Percentiles rank a stretch among this genome's conserved stretches.
Evolutionary conservation across 2,113 vertebrate genomes (phyloP).

Genomic region (Onychorhynchus coronatus): DNA sequence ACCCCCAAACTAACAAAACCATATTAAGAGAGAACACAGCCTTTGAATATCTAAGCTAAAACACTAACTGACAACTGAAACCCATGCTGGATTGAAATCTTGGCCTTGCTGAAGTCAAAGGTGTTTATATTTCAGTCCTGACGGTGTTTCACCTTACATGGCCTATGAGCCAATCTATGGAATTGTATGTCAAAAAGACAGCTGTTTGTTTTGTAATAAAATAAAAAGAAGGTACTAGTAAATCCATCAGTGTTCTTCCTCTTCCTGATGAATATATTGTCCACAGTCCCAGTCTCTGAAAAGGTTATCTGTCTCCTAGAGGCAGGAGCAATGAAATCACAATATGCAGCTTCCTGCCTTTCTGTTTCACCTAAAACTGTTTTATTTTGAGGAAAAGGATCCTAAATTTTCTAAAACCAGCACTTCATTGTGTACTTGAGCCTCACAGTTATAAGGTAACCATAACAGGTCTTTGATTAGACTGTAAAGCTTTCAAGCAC

Average conservation of each 20-base stretch:
- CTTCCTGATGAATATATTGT: slow-evolving; percentile 19
- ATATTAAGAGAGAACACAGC: not conserved
- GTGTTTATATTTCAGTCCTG: slow-evolving; percentile 4
- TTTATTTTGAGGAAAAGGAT: not conserved
- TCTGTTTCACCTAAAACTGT: not conserved
- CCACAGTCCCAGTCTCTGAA: not conserved
- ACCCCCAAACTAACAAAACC: not conserved
- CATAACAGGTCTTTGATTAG: not conserved
- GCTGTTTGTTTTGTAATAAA: slow-evolving; percentile 57
- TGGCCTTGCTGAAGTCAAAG: not conserved
- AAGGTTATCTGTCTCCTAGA: not conserved
- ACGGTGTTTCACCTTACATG: not conserved
- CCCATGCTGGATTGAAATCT: not conserved
- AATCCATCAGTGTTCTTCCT: slow-evolving; percentile 7
- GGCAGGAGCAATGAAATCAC: not conserved
- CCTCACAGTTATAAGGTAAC: not conserved
- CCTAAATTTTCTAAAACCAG: not conserved
- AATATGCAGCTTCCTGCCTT: not conserved
- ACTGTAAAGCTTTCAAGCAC: not conserved
- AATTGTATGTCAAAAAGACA: slow-evolving; percentile 38
- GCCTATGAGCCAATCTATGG: not conserved
- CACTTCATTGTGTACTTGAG: not conserved
- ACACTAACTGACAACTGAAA: not conserved
- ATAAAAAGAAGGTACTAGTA: slow-evolving; percentile 11
- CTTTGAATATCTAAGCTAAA: not conserved